Conservation (phyloP, 2,888 invertebrate genomes). For the Metellina segmentata region DNA sequence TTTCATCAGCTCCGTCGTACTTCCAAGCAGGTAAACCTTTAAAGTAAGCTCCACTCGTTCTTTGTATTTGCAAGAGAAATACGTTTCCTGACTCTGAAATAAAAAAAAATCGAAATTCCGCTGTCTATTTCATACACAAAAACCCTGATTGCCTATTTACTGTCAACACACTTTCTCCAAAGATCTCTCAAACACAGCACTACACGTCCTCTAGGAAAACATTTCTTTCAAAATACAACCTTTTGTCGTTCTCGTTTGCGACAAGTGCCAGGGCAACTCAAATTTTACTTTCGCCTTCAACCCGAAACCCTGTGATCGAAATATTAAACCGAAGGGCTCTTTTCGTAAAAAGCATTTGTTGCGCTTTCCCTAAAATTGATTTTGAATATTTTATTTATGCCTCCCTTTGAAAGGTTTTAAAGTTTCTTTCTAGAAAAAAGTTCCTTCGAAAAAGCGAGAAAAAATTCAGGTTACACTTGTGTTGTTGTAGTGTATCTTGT, state of each 20-base stretch:
- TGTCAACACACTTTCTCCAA: not conserved
- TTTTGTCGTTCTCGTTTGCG: not conserved
- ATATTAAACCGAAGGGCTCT: not conserved
- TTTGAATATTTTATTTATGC: not conserved
- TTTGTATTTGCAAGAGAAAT: too few species aligned
- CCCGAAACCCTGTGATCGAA: not conserved
- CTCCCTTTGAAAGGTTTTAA: not conserved
- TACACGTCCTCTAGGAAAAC: not conserved
- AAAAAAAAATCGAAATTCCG: too few species aligned
- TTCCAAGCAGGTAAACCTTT: too few species aligned
- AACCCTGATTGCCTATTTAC: not conserved
- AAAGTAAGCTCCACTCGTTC: too few species aligned
- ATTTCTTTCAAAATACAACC: not conserved
- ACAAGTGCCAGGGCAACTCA: not conserved
- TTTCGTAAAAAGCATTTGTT: not conserved
- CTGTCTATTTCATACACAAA: not conserved
- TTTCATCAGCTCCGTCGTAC: too few species aligned
- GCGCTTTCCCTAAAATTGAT: not conserved
- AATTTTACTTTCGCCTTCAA: not conserved
- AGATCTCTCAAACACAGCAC: not conserved
- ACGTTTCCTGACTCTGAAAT: too few species aligned
- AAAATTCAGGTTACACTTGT: too few species aligned
- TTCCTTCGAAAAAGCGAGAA: too few species aligned
- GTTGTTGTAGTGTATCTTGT: too few species aligned
- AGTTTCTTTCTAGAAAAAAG: not conserved